These are phyloP conservation scores for Calidris pygmaea DNA, from an alignment of 2,113 vertebrate genomes.

Conservation along the genomic window DNA sequence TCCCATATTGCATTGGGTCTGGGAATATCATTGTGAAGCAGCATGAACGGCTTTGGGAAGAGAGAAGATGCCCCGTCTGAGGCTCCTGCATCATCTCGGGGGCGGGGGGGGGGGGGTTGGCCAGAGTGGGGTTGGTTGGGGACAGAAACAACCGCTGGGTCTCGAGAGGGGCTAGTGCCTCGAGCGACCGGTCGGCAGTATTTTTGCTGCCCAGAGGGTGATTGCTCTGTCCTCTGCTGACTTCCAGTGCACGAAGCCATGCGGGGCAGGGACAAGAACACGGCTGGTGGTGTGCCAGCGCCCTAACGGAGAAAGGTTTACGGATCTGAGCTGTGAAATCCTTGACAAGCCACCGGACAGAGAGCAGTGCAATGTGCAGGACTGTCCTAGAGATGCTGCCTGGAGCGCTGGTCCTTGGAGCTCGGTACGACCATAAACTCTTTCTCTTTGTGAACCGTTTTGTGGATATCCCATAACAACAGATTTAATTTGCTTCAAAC, in stretches of 20 bases:
- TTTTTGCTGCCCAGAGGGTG: neutral
- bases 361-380: constrained; percentile 94
- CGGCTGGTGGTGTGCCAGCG: constrained; percentile 94
- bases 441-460: constrained; percentile 66
- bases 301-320: constrained; percentile 90
- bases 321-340: constrained; percentile 96
- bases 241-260: constrained; percentile 88
- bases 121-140: neutral
- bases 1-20: rapidly evolving
- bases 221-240: constrained; percentile 6
- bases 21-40: neutral
- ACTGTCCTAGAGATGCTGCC: constrained; percentile 85
- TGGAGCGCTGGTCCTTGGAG: constrained; percentile 97
- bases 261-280: constrained; percentile 89
- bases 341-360: constrained; percentile 95
- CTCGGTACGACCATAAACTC: constrained; percentile 93
- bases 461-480: constrained; percentile 56
- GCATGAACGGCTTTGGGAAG: neutral
- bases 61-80: neutral
- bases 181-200: rapidly evolving
- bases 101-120: neutral
- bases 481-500: constrained; percentile 54
- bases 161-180: neutral
- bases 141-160: neutral
- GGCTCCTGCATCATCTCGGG: rapidly evolving